Conservation (phyloP, 2,888 invertebrate genomes). For the Pyrrhosoma nymphula region DNA sequence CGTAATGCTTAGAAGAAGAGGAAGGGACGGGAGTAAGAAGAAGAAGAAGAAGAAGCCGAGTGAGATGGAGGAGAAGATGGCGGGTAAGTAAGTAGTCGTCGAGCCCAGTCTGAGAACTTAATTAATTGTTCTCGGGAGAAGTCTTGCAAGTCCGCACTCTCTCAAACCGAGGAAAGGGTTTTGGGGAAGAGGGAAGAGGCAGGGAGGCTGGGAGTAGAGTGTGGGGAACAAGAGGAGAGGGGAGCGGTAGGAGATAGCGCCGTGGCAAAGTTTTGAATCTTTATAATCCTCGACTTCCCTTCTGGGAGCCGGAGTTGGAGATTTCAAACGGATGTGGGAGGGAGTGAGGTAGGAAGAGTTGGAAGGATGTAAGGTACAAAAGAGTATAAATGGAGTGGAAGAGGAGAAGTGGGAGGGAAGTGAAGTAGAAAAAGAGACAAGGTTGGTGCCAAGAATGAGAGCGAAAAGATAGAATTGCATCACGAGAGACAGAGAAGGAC, state of each 20-base stretch:
- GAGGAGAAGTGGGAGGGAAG: neutral
- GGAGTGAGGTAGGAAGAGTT: neutral
- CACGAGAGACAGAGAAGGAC: neutral
- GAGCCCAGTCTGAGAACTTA: slow-evolving; percentile 51
- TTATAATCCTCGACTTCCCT: slow-evolving; percentile 62
- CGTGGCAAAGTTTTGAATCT: slow-evolving; percentile 66
- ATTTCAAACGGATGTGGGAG: slow-evolving; percentile 34
- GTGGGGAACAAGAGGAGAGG: too few species aligned
- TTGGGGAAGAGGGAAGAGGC: neutral
- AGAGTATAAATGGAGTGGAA: neutral
- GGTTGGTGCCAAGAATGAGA: neutral
- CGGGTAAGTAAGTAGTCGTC: slow-evolving; percentile 25
- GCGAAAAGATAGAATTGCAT: neutral
- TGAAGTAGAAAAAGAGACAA: neutral
- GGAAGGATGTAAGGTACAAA: neutral
- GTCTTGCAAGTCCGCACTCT: slow-evolving; percentile 61
- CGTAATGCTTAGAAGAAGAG: neutral
- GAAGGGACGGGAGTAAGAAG: neutral
- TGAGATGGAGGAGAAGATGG: neutral
- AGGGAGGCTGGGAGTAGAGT: neutral
- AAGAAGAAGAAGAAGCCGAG: neutral
- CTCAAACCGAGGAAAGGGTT: neutral
- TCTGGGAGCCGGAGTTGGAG: slow-evolving; percentile 40
- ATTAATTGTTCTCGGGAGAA: slow-evolving; percentile 60
- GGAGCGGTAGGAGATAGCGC: slow-evolving; percentile 24